Evolutionary conservation across 2,797 vertebrate genomes (phyloP), one percentile per base, ranked within the genome.

Genomic region (Danio tinwini): DNA sequence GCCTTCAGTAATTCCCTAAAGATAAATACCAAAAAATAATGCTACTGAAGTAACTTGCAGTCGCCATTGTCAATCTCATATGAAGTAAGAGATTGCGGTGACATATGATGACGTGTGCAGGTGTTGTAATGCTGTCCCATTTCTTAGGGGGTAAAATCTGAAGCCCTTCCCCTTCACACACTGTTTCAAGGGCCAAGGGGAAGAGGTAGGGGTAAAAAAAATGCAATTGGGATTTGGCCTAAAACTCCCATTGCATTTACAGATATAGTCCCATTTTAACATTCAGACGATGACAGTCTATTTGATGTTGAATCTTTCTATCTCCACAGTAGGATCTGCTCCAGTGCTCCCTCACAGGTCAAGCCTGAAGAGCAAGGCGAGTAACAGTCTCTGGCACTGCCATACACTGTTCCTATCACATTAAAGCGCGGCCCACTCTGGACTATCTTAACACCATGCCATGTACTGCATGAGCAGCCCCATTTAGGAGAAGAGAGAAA

Each of bases 271-370:
- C 52, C 19, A n/a, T 55, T 63, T 80, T 74, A 50, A 81, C 72
- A 83, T 74, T 53, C 75, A 63, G 74, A 53, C 39, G 7, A 76
- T 64, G 53, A 73, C 67, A 85, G 56, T 76, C 68, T 29, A 42
- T 56, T 67, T 63, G 52, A 76, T 78, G 68, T 55, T 75, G 58
- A 78, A 81, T 17, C 72, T 81, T 84, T 82, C 77, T 63, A 75
- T 85, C 81, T 87, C 83, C 55, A 39, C 62, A n/a, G 63, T 67
- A 52, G 69, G 76, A 62, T 64, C 40, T 8, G 37, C 50, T 40
- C 59, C 47, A 76, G 64, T 19, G 47, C 44, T 70, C 55, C 45
- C 45, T 59, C 19, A 29, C 56, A 81, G 80, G 80, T 84, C 79
- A 76, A 75, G 77, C 76, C 53, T 76, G 64, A 74, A 77, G 49